A percentile compares a stretch with the other conserved stretches of the same genome.
Evolutionary conservation across 2,888 invertebrate genomes (phyloP).

Genomic region (Drosophila peninsularis): DNA sequence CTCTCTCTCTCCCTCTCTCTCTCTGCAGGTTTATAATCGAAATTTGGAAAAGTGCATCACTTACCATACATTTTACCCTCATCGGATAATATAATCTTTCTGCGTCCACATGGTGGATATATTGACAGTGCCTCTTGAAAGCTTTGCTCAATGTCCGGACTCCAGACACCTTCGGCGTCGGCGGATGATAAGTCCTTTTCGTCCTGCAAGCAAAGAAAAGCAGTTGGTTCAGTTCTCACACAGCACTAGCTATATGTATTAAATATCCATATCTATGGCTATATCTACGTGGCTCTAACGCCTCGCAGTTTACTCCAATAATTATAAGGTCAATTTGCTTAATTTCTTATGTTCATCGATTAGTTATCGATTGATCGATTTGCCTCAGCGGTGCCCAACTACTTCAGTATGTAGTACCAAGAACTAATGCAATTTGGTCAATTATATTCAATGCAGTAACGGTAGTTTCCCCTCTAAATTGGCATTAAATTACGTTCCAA

Average conservation of each 20-base stretch:
- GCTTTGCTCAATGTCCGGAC: constrained; percentile 99
- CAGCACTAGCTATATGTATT: neutral
- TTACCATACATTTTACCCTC: constrained; percentile 99
- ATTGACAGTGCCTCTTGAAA: constrained; percentile 99
- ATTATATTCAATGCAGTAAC: neutral
- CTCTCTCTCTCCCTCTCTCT: neutral
- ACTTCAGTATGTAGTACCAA: neutral
- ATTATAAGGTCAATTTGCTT: constrained; percentile 5
- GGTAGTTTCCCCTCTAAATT: neutral
- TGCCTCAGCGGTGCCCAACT: neutral
- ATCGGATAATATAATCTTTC: constrained; percentile 99
- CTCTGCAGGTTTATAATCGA: too few species aligned
- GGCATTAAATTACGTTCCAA: too few species aligned
- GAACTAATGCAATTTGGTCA: neutral
- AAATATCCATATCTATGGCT: neutral
- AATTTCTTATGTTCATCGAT: constrained; percentile 1
- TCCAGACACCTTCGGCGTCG: constrained; percentile 99
- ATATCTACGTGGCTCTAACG: neutral
- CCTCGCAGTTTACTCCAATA: too few species aligned
- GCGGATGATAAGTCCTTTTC: constrained; percentile 96
- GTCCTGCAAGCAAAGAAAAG: constrained; percentile 86
- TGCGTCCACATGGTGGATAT: constrained; percentile 99
- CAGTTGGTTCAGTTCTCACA: neutral
- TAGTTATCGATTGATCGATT: constrained; percentile 12
- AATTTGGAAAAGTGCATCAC: constrained; percentile 79